phyloP scores from a whole-genome alignment of 1,140 invertebrate species.

The Megalopta genalis region DNA sequence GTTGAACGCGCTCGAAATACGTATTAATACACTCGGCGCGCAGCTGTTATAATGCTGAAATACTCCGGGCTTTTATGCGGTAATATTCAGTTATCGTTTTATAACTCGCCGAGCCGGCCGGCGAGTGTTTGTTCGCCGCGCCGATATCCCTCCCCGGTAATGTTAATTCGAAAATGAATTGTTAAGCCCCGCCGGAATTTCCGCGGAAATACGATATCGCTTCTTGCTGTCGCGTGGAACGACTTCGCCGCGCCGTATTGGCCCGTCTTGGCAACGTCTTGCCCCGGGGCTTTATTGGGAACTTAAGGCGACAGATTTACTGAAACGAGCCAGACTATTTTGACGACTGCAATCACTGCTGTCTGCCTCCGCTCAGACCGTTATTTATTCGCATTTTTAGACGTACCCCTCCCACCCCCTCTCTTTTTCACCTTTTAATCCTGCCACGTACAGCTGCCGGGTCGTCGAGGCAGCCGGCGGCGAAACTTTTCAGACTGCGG shows the following conservation, averaged over 20 bases:
- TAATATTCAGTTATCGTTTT: conserved; percentile 37
- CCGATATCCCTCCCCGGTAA: neutral
- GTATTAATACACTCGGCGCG: conserved; percentile 14
- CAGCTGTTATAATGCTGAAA: conserved; percentile 27
- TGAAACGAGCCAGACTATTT: too few species aligned
- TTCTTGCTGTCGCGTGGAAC: neutral
- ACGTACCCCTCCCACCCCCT: too few species aligned
- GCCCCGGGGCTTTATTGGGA: too few species aligned
- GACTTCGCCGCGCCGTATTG: neutral
- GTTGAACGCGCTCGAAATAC: conserved; percentile 17
- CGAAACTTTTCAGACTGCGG: too few species aligned
- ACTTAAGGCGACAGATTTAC: too few species aligned
- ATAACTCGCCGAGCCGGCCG: conserved; percentile 10
- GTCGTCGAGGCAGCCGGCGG: too few species aligned
- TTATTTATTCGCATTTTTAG: too few species aligned
- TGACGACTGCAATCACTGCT: too few species aligned
- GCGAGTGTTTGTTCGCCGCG: neutral
- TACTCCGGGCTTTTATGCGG: neutral
- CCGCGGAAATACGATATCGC: neutral
- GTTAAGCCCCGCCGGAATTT: neutral
- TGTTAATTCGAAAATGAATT: conserved; percentile 18
- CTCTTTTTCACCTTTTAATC: too few species aligned
- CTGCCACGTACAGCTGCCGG: too few species aligned
- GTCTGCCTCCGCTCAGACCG: too few species aligned
- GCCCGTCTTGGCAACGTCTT: too few species aligned